Percentiles rank a stretch among this genome's conserved stretches.
phyloP scores from a whole-genome alignment of 2,113 vertebrate species.

The Oreochromis aureus region DNA sequence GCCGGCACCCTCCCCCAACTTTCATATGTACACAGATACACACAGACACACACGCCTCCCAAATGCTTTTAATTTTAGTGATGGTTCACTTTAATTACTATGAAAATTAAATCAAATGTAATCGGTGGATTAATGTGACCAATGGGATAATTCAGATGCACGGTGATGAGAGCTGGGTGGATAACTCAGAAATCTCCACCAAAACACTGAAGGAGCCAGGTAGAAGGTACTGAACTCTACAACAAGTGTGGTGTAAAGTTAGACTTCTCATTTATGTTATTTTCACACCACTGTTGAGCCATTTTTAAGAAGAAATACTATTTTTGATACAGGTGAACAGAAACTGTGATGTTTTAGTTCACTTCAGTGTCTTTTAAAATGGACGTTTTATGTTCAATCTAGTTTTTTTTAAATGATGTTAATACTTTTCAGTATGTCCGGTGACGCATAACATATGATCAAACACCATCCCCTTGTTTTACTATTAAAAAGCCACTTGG shows the following conservation, averaged over 20 bases:
- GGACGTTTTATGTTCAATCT: not conserved
- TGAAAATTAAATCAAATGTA: conserved; percentile 78
- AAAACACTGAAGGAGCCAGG: conserved; percentile 44
- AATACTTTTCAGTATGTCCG: not conserved
- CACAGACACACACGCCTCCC: conserved; percentile 12
- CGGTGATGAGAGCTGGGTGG: conserved; percentile 53
- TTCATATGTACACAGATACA: not conserved
- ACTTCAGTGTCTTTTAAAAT: not conserved
- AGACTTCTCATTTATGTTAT: conserved; percentile 1
- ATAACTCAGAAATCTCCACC: conserved; percentile 69
- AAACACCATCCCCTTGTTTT: not conserved
- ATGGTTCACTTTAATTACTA: conserved; percentile 79
- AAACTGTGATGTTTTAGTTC: not conserved
- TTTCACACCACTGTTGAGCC: not conserved
- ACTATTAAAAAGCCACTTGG: not conserved
- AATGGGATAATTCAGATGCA: conserved; percentile 71
- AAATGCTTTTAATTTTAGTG: conserved; percentile 69
- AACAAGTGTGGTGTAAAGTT: not conserved
- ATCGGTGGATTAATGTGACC: conserved; percentile 73
- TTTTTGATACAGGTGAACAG: not conserved
- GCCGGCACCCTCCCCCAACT: not conserved
- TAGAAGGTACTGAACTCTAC: not conserved
- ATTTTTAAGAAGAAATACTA: not conserved
- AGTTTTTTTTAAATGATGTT: not conserved
- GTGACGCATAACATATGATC: not conserved